phyloP scores from a whole-genome alignment of 2,888 invertebrate genomes.

The Leptinotarsa peninsularis region DNA sequence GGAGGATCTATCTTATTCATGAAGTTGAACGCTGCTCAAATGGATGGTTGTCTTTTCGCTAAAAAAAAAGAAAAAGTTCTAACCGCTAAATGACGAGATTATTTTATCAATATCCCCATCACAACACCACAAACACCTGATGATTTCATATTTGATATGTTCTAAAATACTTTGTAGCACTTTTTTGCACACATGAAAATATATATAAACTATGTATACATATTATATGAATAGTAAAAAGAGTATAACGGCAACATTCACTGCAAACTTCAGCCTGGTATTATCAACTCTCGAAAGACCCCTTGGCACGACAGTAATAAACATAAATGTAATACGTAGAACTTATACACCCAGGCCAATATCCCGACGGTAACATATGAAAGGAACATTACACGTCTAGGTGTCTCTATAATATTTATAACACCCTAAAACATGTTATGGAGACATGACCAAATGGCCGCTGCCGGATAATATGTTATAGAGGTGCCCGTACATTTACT shows the following conservation, averaged over 20 bases:
- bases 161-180: too few species aligned
- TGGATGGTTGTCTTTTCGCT: too few species aligned
- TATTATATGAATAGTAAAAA: not conserved
- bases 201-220: too few species aligned
- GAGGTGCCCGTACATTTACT: constrained; percentile 33
- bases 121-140: too few species aligned
- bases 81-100: too few species aligned
- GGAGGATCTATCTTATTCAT: too few species aligned
- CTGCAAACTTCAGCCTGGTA: not conserved
- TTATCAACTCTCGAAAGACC: constrained; percentile 29
- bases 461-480: constrained; percentile 30
- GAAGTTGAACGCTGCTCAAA: too few species aligned
- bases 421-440: constrained; percentile 43
- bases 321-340: constrained; percentile 46
- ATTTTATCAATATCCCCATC: too few species aligned
- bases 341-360: constrained; percentile 40
- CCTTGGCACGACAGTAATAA: constrained; percentile 42
- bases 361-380: constrained; percentile 42
- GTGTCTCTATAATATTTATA: constrained; percentile 44
- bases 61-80: too few species aligned
- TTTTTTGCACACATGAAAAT: too few species aligned
- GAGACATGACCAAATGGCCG: constrained; percentile 27
- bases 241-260: not conserved
- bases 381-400: constrained; percentile 42
- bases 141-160: too few species aligned